Percentiles rank a stretch among this genome's conserved stretches.
Conservation (phyloP, 2,113 vertebrate genomes). For the Nematolebias whitei region DNA sequence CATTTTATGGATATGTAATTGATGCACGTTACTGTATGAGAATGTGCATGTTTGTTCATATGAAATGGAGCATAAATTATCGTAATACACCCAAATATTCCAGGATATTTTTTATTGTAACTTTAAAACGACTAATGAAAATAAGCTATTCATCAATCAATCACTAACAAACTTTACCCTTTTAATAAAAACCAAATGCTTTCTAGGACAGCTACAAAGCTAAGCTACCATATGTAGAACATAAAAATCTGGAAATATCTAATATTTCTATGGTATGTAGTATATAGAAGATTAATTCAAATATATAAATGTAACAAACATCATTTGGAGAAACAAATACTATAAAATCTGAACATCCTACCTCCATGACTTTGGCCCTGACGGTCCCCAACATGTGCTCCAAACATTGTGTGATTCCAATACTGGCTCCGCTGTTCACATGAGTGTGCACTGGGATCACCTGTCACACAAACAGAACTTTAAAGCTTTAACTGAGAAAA, state of each 20-base stretch:
- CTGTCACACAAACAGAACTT: conserved; percentile 66
- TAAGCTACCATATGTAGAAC: no score
- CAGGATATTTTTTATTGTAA: no score
- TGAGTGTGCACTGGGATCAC: conserved; percentile 92
- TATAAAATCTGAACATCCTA: conserved; percentile 49
- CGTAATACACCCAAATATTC: background rate
- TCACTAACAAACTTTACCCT: no score
- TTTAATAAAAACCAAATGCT: no score
- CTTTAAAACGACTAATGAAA: no score
- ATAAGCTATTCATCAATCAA: no score
- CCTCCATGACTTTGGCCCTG: conserved; percentile 93
- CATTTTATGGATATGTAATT: no score
- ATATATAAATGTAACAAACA: background rate
- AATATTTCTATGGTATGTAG: background rate
- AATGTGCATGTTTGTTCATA: no score
- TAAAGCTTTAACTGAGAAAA: background rate
- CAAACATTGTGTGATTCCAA: conserved; percentile 92
- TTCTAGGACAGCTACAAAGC: no score
- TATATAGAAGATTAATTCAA: background rate
- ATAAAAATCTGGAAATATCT: no score
- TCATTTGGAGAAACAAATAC: background rate
- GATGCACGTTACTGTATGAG: no score
- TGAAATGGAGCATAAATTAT: background rate
- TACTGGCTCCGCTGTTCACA: conserved; percentile 85
- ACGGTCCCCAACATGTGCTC: conserved; percentile 94